phyloP scores from a whole-genome alignment of 2,888 invertebrate species.

The Ametastegia equiseti region DNA sequence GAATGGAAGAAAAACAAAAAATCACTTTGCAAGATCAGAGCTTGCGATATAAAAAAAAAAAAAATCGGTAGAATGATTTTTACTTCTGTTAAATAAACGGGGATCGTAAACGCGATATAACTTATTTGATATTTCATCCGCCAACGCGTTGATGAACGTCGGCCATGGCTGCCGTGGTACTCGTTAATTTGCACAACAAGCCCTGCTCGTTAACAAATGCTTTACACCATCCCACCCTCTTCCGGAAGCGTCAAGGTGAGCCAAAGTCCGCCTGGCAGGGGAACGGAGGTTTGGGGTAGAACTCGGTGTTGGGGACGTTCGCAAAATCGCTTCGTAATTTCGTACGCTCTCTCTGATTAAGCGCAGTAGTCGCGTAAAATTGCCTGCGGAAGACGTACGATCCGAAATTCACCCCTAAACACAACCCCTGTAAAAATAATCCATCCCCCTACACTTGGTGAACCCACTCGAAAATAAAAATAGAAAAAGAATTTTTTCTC shows the following conservation, averaged over 20 bases:
- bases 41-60: neutral
- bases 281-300: conserved; percentile 32
- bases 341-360: conserved; percentile 27
- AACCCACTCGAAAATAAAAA: no score
- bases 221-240: conserved; percentile 24
- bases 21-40: neutral
- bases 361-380: neutral
- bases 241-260: conserved; percentile 32
- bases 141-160: conserved; percentile 45
- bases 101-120: conserved; percentile 18
- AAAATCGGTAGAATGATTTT: neutral
- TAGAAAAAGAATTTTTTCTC: conserved; percentile 55
- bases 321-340: conserved; percentile 44
- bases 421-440: conserved; percentile 68
- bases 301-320: conserved; percentile 15
- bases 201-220: conserved; percentile 50
- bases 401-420: conserved; percentile 57
- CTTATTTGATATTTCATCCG: conserved; percentile 42
- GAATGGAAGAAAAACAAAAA: no score
- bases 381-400: neutral
- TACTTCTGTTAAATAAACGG: neutral
- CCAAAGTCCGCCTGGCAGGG: conserved; percentile 30
- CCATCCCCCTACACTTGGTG: conserved; percentile 57
- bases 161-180: conserved; percentile 28
- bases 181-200: conserved; percentile 51